A percentile compares a stretch with the other conserved stretches of the same genome.
Conservation (phyloP, 2,797 vertebrate species). For the Percopsis omiscomaycus region DNA sequence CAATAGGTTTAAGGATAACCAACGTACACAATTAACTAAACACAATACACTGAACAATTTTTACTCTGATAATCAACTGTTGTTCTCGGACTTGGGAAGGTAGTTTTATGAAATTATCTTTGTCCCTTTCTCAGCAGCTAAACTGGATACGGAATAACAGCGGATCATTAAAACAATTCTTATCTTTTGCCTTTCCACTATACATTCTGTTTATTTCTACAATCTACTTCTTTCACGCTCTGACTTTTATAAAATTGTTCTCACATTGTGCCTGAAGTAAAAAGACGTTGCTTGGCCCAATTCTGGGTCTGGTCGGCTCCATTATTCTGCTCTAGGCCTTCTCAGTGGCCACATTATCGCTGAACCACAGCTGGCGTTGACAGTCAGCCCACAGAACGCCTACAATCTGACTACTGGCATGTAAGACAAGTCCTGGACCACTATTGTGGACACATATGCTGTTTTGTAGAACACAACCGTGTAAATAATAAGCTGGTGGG, state of each 20-base stretch:
- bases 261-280: conserved; percentile 54
- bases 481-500: conserved; percentile 10
- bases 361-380: conserved; percentile 65
- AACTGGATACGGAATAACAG: conserved; percentile 22
- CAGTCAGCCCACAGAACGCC: conserved; percentile 51
- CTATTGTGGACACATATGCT: conserved; percentile 10
- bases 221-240: background rate
- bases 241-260: conserved; percentile 16
- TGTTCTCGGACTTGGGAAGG: conserved; percentile 12
- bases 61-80: conserved; percentile 42
- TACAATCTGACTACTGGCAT: conserved; percentile 39
- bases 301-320: conserved; percentile 42
- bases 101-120: conserved; percentile 28
- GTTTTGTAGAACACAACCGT: conserved; percentile 13
- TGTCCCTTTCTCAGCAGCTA: conserved; percentile 16
- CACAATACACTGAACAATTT: conserved; percentile 43
- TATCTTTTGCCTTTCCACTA: background rate
- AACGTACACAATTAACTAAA: conserved; percentile 26
- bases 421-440: conserved; percentile 23
- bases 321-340: conserved; percentile 40
- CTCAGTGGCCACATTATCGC: conserved; percentile 47
- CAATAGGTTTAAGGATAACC: conserved; percentile 41
- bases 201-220: background rate
- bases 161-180: conserved; percentile 26
- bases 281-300: conserved; percentile 39